phyloP scores from a whole-genome alignment of 2,113 vertebrate species.

The Muntiacus muntjak region DNA sequence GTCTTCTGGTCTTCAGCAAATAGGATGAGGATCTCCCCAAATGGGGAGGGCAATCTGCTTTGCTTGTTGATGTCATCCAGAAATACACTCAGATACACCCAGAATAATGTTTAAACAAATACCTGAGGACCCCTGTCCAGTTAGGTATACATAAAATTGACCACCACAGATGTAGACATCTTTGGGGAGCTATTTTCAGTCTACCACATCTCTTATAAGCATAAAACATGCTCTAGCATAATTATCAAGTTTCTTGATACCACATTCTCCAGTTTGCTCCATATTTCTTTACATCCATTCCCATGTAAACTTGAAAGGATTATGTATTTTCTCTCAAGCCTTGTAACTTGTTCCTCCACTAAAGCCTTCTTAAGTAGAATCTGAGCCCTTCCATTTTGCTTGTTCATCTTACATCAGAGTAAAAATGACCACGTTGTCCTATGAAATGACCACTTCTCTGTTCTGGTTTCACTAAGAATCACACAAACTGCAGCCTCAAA shows the following conservation, averaged over 20 bases:
- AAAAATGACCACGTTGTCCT: not conserved
- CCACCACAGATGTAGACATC: not conserved
- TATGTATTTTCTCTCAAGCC: not conserved
- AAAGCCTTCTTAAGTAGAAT: not conserved
- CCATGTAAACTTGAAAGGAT: not conserved
- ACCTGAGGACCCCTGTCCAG: not conserved
- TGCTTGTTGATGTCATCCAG: not conserved
- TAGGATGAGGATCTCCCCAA: not conserved
- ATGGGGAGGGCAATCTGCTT: not conserved
- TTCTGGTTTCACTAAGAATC: not conserved
- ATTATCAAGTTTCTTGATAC: not conserved
- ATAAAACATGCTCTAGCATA: not conserved
- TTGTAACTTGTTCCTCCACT: not conserved
- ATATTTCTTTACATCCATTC: not conserved
- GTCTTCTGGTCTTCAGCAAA: not conserved
- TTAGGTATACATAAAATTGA: not conserved
- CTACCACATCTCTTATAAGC: not conserved
- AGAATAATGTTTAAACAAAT: not conserved
- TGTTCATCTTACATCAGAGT: not conserved
- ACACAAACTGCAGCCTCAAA: not conserved
- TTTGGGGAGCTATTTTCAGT: not conserved
- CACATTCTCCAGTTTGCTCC: not conserved
- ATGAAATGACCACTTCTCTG: not conserved
- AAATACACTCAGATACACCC: not conserved
- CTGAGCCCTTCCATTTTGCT: not conserved